Base-by-base conservation (phyloP, 2,113 vertebrate species). In the Aldabrachelys gigantea region DNA sequence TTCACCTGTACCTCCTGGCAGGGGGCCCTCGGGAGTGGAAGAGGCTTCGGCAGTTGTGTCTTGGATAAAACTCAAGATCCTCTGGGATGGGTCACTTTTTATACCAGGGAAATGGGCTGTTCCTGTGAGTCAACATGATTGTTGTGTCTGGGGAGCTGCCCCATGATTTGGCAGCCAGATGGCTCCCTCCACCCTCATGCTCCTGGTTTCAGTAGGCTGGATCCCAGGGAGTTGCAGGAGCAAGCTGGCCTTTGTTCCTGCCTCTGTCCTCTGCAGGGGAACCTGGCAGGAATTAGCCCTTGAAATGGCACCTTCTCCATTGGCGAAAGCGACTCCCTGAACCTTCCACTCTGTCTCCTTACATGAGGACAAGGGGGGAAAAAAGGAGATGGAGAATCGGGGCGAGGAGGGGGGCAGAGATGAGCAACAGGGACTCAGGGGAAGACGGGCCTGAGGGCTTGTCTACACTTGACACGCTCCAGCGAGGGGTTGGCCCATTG, bases 361-460 rank as follows among this genome's bases (percentile, higher is more conserved):
- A 4, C 56, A 57, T 5, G 24, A 57, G 56, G 31, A 35, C 59
- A 62, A 62, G 59, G 13, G 29, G 59, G 52, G 6, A 8, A 22
- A 22, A 22, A 54, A 22, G 53, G 21, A 54, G 35, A 8, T n/a
- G 16, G 62, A 19, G 62, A 69, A 69, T 5, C 8, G 12, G 9
- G 5, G 4, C 1, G 9, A 2, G 19, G 59, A 27, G 5, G 3
- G 9, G 65, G 17, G 8, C 17, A 38, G 19, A 31, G 62, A 69
- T 19, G 17, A n/a, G 59, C 29, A 29, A 62, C 14, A 3, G 8
- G 8, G 62, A 9, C 5, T 14, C 1, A 2, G 35, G 35, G 17
- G 19, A 19, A 35, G 16, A 21, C 5, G 16, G 35, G 7, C 8
- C 35, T n/a, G 62, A 69, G 16, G 16, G 16, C 62, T n/a, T 65